Percentiles rank a stretch among this genome's conserved stretches.
Conservation (phyloP, 2,888 invertebrate species). For the Creontiades dilutus region DNA sequence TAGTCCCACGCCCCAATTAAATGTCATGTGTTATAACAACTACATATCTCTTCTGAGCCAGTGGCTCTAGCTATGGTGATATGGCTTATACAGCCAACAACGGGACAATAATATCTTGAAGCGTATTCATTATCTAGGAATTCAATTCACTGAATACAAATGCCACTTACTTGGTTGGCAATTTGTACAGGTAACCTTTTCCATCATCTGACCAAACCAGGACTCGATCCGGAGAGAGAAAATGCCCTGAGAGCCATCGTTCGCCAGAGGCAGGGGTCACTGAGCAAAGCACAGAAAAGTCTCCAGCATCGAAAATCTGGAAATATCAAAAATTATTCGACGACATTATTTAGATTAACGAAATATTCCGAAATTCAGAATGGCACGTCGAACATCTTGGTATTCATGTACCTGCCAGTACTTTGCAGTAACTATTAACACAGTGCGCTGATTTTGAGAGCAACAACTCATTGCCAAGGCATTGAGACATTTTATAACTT, state of each 20-base stretch:
- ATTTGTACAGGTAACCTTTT: constrained; percentile 95
- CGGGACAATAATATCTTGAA: too few species aligned
- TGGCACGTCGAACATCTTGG: constrained; percentile 83
- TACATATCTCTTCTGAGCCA: too few species aligned
- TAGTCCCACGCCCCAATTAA: too few species aligned
- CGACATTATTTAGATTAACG: too few species aligned
- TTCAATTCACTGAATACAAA: background rate
- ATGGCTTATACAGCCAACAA: too few species aligned
- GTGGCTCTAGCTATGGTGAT: too few species aligned
- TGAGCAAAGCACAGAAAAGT: constrained; percentile 96
- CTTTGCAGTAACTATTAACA: constrained; percentile 96
- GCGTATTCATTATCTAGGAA: background rate
- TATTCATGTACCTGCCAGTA: constrained; percentile 91
- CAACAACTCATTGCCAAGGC: constrained; percentile 96
- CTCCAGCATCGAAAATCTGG: constrained; percentile 89
- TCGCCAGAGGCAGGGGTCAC: constrained; percentile 93
- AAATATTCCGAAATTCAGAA: too few species aligned
- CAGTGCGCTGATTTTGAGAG: constrained; percentile 96
- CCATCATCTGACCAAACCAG: constrained; percentile 98
- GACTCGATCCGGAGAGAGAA: constrained; percentile 93
- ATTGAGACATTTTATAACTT: constrained; percentile 95
- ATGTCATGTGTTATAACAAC: too few species aligned
- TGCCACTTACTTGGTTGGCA: constrained; percentile 93
- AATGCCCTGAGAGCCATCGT: constrained; percentile 97
- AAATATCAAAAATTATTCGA: background rate